phyloP scores from a whole-genome alignment of 2,888 invertebrate genomes.

The Eilema sororculum region DNA sequence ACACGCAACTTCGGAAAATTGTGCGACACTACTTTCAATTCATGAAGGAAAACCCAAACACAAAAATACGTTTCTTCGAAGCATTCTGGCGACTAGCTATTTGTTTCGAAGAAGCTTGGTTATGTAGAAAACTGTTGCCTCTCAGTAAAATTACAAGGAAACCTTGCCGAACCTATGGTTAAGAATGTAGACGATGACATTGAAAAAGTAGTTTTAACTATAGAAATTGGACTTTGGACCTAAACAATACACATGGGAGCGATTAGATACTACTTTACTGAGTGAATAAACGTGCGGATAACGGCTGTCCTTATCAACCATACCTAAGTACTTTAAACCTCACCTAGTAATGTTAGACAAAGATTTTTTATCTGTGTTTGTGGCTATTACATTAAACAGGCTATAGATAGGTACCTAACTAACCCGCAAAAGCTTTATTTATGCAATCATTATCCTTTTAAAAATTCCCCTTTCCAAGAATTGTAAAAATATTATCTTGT shows the following conservation, averaged over 20 bases:
- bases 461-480: slow-evolving; percentile 6
- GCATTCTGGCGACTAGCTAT: slow-evolving; percentile 11
- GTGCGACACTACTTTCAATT: slow-evolving; percentile 44
- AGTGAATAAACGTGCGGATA: slow-evolving; percentile 77
- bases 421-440: slow-evolving; percentile 3
- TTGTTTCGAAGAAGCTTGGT: slow-evolving; percentile 23
- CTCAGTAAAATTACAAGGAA: slow-evolving; percentile 24
- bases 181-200: not conserved
- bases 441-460: not conserved
- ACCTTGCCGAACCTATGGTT: not conserved
- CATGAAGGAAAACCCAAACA: slow-evolving; percentile 42
- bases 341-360: slow-evolving; percentile 47
- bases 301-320: slow-evolving; percentile 70
- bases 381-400: slow-evolving; percentile 35
- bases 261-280: slow-evolving; percentile 64
- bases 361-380: slow-evolving; percentile 48
- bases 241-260: slow-evolving; percentile 37
- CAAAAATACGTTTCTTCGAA: slow-evolving; percentile 35
- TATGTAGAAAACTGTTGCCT: slow-evolving; percentile 22
- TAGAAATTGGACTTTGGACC: slow-evolving; percentile 41
- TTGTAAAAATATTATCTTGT: slow-evolving; percentile 3
- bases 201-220: slow-evolving; percentile 22
- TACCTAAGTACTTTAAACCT: slow-evolving; percentile 43
- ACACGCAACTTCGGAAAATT: slow-evolving; percentile 51
- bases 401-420: slow-evolving; percentile 26